phyloP scores from a whole-genome alignment of 2,113 vertebrate species.

The Cricetomys ansorgei region DNA sequence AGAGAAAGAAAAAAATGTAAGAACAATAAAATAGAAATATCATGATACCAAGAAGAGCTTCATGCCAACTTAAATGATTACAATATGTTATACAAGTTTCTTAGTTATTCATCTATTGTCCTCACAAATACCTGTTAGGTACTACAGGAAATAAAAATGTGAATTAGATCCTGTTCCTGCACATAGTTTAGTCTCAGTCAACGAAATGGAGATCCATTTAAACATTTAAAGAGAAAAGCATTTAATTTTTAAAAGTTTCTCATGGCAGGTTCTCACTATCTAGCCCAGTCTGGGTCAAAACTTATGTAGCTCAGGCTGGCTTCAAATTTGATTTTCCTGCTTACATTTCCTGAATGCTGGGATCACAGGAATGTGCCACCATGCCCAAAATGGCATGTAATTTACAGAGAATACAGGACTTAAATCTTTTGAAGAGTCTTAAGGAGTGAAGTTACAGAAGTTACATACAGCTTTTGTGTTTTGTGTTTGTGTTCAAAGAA shows the following conservation, averaged over 20 bases:
- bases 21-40: neutral
- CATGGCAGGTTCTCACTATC: neutral
- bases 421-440: neutral
- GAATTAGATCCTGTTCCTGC: neutral
- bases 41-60: neutral
- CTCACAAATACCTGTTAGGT: neutral
- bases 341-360: neutral
- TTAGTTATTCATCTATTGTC: neutral
- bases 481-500: neutral
- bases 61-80: slow-evolving; percentile 1
- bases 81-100: neutral
- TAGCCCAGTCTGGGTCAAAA: neutral
- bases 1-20: neutral
- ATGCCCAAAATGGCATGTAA: neutral
- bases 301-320: neutral
- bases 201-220: slow-evolving; percentile 21
- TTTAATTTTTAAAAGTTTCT: neutral
- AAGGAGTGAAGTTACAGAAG: neutral
- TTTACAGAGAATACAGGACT: neutral
- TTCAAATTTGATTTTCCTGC: neutral
- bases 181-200: neutral
- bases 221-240: slow-evolving; percentile 38
- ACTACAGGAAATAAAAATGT: neutral
- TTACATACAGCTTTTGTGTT: neutral
- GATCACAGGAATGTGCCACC: neutral